These are phyloP conservation scores for Okamejei kenojei DNA, from an alignment of 2,797 vertebrate species.

Conservation along the genomic window DNA sequence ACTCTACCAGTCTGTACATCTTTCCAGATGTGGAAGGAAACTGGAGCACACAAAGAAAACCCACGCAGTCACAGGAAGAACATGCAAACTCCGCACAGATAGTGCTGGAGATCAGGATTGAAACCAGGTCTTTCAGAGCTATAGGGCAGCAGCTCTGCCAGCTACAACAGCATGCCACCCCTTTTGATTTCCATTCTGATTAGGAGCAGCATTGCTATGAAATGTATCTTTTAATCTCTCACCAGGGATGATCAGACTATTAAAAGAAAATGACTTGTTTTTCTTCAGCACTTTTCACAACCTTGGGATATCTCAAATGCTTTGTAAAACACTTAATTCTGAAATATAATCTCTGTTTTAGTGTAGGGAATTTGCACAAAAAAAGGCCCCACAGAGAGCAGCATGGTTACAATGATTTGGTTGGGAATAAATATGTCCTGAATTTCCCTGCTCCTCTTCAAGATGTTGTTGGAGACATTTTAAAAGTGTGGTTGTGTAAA, in stretches of 20 bases:
- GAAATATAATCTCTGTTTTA: not conserved
- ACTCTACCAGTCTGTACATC: no score
- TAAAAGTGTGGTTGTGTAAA: not conserved
- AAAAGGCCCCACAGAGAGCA: not conserved
- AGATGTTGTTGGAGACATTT: not conserved
- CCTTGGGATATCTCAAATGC: not conserved
- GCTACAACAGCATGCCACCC: no score
- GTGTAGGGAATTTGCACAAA: not conserved
- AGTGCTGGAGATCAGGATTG: no score
- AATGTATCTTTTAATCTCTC: no score
- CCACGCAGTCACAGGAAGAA: no score
- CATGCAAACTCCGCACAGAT: no score
- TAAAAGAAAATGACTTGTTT: not conserved
- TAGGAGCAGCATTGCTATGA: no score
- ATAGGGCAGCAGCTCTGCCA: no score
- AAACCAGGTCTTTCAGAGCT: no score
- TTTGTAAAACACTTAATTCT: not conserved
- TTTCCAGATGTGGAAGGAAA: no score
- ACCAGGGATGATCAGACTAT: not conserved
- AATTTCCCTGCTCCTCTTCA: not conserved
- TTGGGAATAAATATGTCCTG: not conserved
- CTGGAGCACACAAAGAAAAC: no score
- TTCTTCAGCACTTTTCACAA: not conserved
- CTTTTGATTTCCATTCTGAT: no score
- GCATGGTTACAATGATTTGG: not conserved